These are phyloP conservation scores for Synanthedon myopaeformis DNA, from an alignment of 2,888 invertebrate species.

Conservation along the genomic window DNA sequence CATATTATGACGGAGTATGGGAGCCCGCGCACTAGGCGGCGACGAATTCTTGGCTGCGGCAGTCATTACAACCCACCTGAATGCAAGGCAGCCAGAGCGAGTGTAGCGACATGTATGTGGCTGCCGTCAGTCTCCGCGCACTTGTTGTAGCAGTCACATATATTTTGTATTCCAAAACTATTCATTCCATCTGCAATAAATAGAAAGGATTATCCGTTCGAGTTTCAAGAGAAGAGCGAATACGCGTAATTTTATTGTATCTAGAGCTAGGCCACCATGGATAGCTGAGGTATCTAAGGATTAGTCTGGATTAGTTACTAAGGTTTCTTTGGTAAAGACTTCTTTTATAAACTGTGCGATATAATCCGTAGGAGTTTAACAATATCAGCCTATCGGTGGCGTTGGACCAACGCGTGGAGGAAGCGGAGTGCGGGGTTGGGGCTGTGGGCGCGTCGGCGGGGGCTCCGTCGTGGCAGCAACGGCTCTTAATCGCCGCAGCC, in stretches of 20 bases:
- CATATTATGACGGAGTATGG: too few relatives aligned
- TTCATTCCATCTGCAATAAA: too few relatives aligned
- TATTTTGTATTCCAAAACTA: not conserved
- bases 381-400: slow-evolving; percentile 55
- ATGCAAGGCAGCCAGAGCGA: not conserved
- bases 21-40: too few relatives aligned
- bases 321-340: not conserved
- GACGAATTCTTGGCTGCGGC: too few relatives aligned
- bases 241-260: too few relatives aligned
- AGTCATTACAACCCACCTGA: too few relatives aligned
- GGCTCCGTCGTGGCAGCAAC: slow-evolving; percentile 89
- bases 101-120: not conserved
- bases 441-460: slow-evolving; percentile 52
- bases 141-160: not conserved
- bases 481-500: slow-evolving; percentile 86
- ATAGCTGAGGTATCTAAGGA: too few relatives aligned
- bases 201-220: too few relatives aligned
- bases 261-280: too few relatives aligned
- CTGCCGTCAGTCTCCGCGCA: not conserved
- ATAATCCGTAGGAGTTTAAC: slow-evolving; percentile 43
- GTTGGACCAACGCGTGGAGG: slow-evolving; percentile 48
- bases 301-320: too few relatives aligned
- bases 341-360: not conserved
- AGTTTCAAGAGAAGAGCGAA: too few relatives aligned
- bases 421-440: slow-evolving; percentile 14